A percentile compares a stretch with the other conserved stretches of the same genome.
These are phyloP conservation scores for Trematocara marginatum DNA, from an alignment of 2,113 vertebrate genomes.

Conservation along the genomic window DNA sequence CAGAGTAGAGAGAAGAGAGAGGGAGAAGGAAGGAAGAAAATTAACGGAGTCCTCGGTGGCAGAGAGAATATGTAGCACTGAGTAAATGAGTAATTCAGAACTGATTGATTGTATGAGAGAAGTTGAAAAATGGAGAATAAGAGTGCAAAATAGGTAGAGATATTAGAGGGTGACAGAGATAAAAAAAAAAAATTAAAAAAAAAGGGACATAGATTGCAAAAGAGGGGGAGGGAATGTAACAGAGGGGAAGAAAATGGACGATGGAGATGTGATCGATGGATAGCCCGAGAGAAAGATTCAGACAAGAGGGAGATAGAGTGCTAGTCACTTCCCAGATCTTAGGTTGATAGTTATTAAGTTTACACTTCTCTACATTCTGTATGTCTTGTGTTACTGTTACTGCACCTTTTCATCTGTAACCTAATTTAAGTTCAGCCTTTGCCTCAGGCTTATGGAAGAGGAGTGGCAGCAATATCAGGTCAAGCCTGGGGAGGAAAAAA, in stretches of 20 bases:
- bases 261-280: constrained; percentile 22
- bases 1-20: constrained; percentile 21
- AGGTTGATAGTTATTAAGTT: constrained; percentile 11
- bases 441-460: constrained; percentile 23
- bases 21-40: constrained; percentile 43
- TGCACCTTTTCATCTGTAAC: constrained; percentile 16
- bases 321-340: not conserved
- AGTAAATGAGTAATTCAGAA: constrained; percentile 67
- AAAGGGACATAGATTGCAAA: constrained; percentile 15
- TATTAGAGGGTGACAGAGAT: not conserved
- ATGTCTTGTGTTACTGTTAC: not conserved
- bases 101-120: constrained; percentile 68
- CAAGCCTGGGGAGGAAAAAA: constrained; percentile 26
- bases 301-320: constrained; percentile 1
- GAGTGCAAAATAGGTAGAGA: constrained; percentile 24
- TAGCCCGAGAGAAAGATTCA: not conserved
- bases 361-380: not conserved
- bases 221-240: not conserved
- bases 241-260: constrained; percentile 16
- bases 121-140: constrained; percentile 36
- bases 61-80: constrained; percentile 52
- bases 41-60: constrained; percentile 43
- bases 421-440: constrained; percentile 44
- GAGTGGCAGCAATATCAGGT: constrained; percentile 35
- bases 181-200: not conserved